A percentile compares a stretch with the other conserved stretches of the same genome.
Evolutionary conservation across 53 echinoderm and acorn worm species (phyloP).

Genomic region (Patiria pectinifera): DNA sequence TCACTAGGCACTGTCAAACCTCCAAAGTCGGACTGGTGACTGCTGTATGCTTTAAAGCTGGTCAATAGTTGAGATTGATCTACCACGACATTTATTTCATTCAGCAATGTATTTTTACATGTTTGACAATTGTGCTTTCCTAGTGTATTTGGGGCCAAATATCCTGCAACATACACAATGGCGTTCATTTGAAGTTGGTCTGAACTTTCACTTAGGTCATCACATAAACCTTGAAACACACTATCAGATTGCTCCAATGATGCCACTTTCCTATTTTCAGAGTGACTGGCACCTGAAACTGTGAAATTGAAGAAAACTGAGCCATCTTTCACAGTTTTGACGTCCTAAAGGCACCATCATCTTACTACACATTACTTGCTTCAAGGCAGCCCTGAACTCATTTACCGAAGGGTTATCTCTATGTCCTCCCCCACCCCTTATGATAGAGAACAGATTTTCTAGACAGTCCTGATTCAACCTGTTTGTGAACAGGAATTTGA

Average conservation of each 20-base stretch:
- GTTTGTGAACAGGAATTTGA: constrained; percentile 26
- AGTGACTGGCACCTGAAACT: not conserved
- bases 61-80: too few relatives aligned
- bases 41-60: not conserved
- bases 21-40: constrained; percentile 27
- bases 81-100: too few relatives aligned
- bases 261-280: constrained; percentile 3
- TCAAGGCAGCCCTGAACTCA: constrained; percentile 53
- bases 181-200: constrained; percentile 38
- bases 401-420: constrained; percentile 20
- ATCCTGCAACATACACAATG: constrained; percentile 44
- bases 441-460: constrained; percentile 37
- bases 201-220: constrained; percentile 5
- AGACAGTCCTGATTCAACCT: constrained; percentile 49
- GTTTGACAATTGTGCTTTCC: not conserved
- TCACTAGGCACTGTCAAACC: constrained; percentile 26
- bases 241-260: not conserved
- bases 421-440: constrained; percentile 41
- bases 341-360: constrained; percentile 36
- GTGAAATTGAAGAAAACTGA: not conserved
- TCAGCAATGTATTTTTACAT: constrained; percentile 11
- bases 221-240: not conserved
- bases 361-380: constrained; percentile 60
- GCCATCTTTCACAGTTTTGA: constrained; percentile 26
- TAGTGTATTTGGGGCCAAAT: constrained; percentile 27